Percentiles rank a stretch among this genome's conserved stretches.
These are phyloP conservation scores for Sycophila sp. DNA, from an alignment of 1,140 invertebrate genomes.

Conservation along the genomic window DNA sequence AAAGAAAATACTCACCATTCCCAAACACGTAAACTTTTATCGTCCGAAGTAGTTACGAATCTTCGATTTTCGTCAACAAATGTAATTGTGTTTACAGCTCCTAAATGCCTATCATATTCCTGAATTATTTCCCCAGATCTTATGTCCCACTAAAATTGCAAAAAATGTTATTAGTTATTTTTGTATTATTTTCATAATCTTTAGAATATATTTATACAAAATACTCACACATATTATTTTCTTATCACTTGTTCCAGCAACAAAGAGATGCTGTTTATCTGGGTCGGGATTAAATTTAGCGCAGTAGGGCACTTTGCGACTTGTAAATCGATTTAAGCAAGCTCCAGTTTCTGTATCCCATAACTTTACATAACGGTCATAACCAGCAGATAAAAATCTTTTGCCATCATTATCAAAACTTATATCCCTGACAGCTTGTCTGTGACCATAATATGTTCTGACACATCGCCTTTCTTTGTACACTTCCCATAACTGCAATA, in stretches of 20 bases:
- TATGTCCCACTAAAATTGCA: slow-evolving; percentile 87
- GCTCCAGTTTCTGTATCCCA: slow-evolving; percentile 99
- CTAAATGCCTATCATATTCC: slow-evolving; percentile 98
- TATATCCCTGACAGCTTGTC: slow-evolving; percentile 96
- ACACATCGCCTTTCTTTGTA: slow-evolving; percentile 94
- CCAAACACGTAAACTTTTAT: slow-evolving; percentile 98
- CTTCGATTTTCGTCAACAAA: slow-evolving; percentile 98
- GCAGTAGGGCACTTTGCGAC: slow-evolving; percentile 95
- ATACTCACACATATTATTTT: slow-evolving; percentile 96
- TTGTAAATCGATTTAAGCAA: slow-evolving; percentile 92
- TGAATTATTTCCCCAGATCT: slow-evolving; percentile 95
- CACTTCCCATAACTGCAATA: slow-evolving; percentile 93
- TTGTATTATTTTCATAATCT: neutral
- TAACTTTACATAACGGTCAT: slow-evolving; percentile 94
- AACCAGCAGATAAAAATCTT: slow-evolving; percentile 93
- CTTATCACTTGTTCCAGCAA: slow-evolving; percentile 98
- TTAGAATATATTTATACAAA: neutral
- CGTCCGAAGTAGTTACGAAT: slow-evolving; percentile 98
- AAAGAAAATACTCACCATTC: slow-evolving; percentile 83
- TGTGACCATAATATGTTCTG: slow-evolving; percentile 96
- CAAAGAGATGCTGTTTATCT: slow-evolving; percentile 97
- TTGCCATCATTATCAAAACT: slow-evolving; percentile 95
- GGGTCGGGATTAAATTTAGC: slow-evolving; percentile 98
- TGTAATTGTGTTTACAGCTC: slow-evolving; percentile 98
- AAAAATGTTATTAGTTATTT: slow-evolving; percentile 10